These are phyloP conservation scores for Dipodomys merriami DNA, from an alignment of 2,113 vertebrate genomes.

Conservation along the genomic window DNA sequence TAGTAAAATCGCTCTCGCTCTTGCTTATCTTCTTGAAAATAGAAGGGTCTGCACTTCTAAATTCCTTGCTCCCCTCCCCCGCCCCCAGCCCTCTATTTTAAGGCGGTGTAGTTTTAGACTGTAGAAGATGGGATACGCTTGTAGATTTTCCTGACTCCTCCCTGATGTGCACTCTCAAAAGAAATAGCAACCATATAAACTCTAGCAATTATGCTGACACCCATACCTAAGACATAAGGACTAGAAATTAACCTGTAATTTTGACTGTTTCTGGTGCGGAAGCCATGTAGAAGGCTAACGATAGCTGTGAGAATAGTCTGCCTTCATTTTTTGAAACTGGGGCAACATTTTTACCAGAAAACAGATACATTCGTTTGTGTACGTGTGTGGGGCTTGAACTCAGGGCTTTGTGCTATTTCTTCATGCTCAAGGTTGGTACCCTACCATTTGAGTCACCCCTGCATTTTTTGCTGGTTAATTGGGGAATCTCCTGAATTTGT, in stretches of 20 bases:
- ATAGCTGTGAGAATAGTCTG: background rate
- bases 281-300: background rate
- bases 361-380: background rate
- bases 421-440: no score
- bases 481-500: background rate
- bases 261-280: background rate
- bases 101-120: background rate
- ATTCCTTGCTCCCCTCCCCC: background rate
- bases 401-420: no score
- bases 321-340: background rate
- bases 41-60: background rate
- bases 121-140: background rate
- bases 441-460: no score
- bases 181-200: background rate
- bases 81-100: background rate
- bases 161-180: background rate
- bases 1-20: conserved; percentile 14
- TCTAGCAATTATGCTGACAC: background rate
- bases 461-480: background rate
- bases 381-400: background rate
- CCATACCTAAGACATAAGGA: background rate
- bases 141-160: background rate
- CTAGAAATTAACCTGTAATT: background rate
- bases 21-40: background rate
- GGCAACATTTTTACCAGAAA: background rate